These are phyloP conservation scores for Rhamnusium bicolor DNA, from an alignment of 2,888 invertebrate genomes.

Conservation along the genomic window DNA sequence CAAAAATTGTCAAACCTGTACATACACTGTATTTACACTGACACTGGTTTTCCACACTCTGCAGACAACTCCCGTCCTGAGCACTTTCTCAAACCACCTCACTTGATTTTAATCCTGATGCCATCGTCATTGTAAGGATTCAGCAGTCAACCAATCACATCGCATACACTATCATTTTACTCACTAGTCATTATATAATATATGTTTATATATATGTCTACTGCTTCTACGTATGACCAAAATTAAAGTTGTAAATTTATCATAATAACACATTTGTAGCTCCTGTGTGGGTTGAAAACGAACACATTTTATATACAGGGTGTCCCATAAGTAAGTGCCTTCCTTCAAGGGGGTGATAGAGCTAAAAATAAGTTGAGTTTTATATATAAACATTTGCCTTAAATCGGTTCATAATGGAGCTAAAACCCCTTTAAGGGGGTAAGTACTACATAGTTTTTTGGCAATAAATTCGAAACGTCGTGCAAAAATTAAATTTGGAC, in stretches of 20 bases:
- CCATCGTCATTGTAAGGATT: slow-evolving; percentile 52
- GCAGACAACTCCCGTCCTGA: slow-evolving; percentile 69
- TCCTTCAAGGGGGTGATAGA: too few species aligned
- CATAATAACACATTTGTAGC: slow-evolving; percentile 28
- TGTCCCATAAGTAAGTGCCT: too few species aligned
- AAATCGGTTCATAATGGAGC: too few species aligned
- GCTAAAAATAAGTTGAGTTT: too few species aligned
- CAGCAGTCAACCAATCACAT: slow-evolving; percentile 48
- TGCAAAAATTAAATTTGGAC: too few species aligned
- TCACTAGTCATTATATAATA: slow-evolving; percentile 16
- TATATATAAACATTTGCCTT: too few species aligned
- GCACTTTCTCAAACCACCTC: slow-evolving; percentile 71
- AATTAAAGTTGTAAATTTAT: slow-evolving; percentile 20
- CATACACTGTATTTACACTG: slow-evolving; percentile 68
- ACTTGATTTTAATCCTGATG: slow-evolving; percentile 70
- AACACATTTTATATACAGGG: neutral
- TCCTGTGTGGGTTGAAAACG: slow-evolving; percentile 19
- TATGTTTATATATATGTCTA: neutral
- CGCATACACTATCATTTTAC: slow-evolving; percentile 39
- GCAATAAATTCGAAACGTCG: too few species aligned
- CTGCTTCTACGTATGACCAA: slow-evolving; percentile 3
- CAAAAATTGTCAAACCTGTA: slow-evolving; percentile 42
- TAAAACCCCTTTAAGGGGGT: too few species aligned
- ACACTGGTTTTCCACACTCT: slow-evolving; percentile 69
- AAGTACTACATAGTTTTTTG: too few species aligned